phyloP scores from a whole-genome alignment of 2,797 vertebrate species.

The Babyrousa celebensis region DNA sequence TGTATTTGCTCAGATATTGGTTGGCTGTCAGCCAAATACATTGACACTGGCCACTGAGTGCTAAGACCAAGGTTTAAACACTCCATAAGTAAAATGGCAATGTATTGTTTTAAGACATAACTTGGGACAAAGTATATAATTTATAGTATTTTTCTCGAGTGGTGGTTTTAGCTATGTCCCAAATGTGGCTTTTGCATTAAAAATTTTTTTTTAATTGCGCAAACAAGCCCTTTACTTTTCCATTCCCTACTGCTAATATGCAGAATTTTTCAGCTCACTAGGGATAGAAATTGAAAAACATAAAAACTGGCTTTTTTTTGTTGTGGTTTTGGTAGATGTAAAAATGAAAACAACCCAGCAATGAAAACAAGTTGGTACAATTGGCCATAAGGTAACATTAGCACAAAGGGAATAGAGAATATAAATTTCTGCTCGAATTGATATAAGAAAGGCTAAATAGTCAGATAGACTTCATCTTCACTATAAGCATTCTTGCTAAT shows the following conservation, averaged over 20 bases:
- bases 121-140: conserved; percentile 63
- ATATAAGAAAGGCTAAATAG: conserved; percentile 78
- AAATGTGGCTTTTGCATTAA: conserved; percentile 53
- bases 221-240: neutral
- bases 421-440: conserved; percentile 67
- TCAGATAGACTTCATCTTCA: conserved; percentile 67
- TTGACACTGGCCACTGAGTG: conserved; percentile 74
- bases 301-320: conserved; percentile 36
- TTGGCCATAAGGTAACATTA: conserved; percentile 33
- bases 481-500: conserved; percentile 86
- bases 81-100: conserved; percentile 66
- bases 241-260: neutral
- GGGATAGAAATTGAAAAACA: neutral
- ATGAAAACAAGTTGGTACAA: conserved; percentile 65
- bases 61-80: conserved; percentile 84
- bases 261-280: conserved; percentile 32
- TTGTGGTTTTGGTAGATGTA: conserved; percentile 59
- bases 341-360: conserved; percentile 69
- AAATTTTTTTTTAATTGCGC: neutral
- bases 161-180: neutral
- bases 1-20: conserved; percentile 86
- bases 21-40: conserved; percentile 88
- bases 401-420: conserved; percentile 68
- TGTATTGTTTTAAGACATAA: conserved; percentile 62
- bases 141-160: neutral